phyloP scores from a whole-genome alignment of 2,113 vertebrate species.

The Dipodomys stephensi region DNA sequence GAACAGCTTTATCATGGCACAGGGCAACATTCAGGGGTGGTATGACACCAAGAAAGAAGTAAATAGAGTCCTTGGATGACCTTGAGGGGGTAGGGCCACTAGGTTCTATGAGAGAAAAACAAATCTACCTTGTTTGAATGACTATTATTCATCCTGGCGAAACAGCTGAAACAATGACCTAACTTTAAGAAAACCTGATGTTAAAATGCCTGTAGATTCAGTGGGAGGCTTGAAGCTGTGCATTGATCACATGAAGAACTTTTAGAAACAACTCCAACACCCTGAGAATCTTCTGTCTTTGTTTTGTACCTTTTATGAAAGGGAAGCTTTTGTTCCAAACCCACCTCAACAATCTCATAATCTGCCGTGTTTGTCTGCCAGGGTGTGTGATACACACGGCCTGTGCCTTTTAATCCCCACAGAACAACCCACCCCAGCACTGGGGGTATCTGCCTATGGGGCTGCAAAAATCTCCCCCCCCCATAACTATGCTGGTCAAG shows the following conservation, averaged over 20 bases:
- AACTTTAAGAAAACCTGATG: not conserved
- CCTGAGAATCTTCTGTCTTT: not conserved
- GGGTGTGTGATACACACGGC: not conserved
- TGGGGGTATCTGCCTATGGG: no score
- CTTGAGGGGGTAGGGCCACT: not conserved
- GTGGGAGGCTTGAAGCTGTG: not conserved
- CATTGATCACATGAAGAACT: not conserved
- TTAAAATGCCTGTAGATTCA: not conserved
- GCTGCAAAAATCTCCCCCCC: not conserved
- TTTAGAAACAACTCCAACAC: not conserved
- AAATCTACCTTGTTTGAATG: slow-evolving; percentile 19
- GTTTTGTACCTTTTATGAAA: not conserved
- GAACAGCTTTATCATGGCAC: not conserved
- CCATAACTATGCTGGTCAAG: not conserved
- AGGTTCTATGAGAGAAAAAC: not conserved
- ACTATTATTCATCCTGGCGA: not conserved
- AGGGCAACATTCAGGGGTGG: not conserved
- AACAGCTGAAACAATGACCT: not conserved
- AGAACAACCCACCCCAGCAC: not conserved
- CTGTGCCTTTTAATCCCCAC: not conserved
- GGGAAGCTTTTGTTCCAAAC: slow-evolving; percentile 25
- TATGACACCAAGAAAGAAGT: not conserved
- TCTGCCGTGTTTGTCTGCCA: not conserved
- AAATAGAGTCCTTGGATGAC: not conserved
- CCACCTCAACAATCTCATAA: not conserved